Base-by-base conservation (phyloP, 2,888 invertebrate species). In the Tetanocera ferruginea region DNA sequence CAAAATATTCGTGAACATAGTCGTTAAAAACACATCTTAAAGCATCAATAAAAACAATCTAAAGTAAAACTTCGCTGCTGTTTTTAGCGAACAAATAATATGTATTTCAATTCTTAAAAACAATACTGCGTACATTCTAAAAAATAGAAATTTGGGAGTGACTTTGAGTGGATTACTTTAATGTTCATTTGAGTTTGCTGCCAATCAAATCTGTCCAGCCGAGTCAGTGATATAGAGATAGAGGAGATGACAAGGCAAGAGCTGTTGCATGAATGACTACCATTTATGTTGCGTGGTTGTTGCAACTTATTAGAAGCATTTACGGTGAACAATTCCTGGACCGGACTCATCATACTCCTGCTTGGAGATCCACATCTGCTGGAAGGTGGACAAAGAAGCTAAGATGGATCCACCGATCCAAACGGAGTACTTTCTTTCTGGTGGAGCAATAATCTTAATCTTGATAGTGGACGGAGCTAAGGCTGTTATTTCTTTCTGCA, bases 381-480 rank as follows among this genome's bases (percentile, higher is more conserved):
- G 95, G 94, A 96, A 96, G 91, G 95, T 95, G 90, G 95, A 95
- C 88, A 96, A 92, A 88, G 95, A 95, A 83, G 95, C 95, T 90
- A 96, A 91, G 92, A 96, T 96, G 91, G 95, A 95, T 82, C 96
- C 95, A 87, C 90, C 88, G 92, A 96, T 96, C 96, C 96, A 96
- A 88, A 96, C 96, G 90, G 96, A 96, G 93, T 96, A 96, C 89
- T 96, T 95, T 91, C 96, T 93, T 90, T 96, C 96, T 83, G 96
- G 96, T 90, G 96, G 95, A 89, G 96, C 95, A 91, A 96, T 97
- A 91, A 97, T 97, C 93, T 96, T 97, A 92, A 97, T 96, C 92
- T 96, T 97, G 93, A 96, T 97, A 89, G 96, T 96, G 81, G 95
- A 95, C 84, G 97, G 97, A 82, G 97, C 96, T 85, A 96, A 92